Conservation (phyloP, 2,888 invertebrate species). For the Melanostoma scalare region DNA sequence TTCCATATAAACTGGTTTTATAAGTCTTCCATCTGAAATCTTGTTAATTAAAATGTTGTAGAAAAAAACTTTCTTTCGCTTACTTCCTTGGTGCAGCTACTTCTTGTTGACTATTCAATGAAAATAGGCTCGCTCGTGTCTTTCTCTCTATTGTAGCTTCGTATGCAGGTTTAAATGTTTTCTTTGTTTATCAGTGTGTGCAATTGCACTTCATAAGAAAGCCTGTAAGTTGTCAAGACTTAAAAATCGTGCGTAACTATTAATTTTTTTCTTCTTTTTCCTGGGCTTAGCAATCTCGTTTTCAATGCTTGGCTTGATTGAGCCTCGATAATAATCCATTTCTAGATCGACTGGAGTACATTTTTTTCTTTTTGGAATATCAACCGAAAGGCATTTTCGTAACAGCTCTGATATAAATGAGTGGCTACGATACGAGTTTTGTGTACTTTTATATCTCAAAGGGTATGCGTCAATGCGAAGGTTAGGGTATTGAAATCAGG, state of each 20-base stretch:
- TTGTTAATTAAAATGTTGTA: conserved; percentile 26
- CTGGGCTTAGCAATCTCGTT: conserved; percentile 44
- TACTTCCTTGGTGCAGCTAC: conserved; percentile 66
- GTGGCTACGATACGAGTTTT: conserved; percentile 21
- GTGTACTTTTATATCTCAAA: conserved; percentile 33
- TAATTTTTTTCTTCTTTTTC: conserved; percentile 52
- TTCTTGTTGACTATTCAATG: conserved; percentile 42
- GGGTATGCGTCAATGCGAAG: conserved; percentile 65
- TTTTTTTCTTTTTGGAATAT: neutral
- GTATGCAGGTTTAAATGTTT: conserved; percentile 30
- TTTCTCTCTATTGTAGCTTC: conserved; percentile 14
- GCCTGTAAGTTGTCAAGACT: conserved; percentile 58
- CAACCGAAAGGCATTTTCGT: conserved; percentile 24
- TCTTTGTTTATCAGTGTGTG: conserved; percentile 14
- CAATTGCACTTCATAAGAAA: conserved; percentile 6
- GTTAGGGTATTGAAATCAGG: conserved; percentile 45
- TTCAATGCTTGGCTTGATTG: neutral
- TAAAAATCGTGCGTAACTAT: conserved; percentile 64
- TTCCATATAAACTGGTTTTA: conserved; percentile 41
- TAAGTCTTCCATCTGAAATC: conserved; percentile 32
- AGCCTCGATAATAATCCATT: neutral
- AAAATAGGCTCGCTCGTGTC: conserved; percentile 58
- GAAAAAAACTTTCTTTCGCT: conserved; percentile 57
- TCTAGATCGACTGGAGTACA: too few species aligned
- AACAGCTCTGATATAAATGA: conserved; percentile 20